A percentile compares a stretch with the other conserved stretches of the same genome.
Conservation (phyloP, 2,113 vertebrate species). For the Numida meleagris region DNA sequence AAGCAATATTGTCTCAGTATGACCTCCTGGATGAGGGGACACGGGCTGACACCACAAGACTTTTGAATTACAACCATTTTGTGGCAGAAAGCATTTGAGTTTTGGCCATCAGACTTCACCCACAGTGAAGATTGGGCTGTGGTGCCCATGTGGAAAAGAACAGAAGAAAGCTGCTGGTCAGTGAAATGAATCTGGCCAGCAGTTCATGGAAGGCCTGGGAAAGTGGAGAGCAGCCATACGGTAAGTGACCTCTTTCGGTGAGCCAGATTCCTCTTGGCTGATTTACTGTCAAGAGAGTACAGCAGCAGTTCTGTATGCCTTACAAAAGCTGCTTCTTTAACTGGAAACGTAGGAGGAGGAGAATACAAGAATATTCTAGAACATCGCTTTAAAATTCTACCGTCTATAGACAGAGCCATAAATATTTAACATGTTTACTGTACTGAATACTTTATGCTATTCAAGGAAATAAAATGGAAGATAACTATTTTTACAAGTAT, state of each 20-base stretch:
- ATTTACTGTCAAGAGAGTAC: background rate
- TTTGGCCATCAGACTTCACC: background rate
- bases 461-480: background rate
- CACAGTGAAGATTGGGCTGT: background rate
- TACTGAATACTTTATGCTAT: background rate
- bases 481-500: background rate
- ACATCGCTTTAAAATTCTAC: background rate
- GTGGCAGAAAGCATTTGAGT: background rate
- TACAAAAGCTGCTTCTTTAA: background rate
- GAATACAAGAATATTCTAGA: background rate
- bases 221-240: rapidly evolving
- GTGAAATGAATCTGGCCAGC: background rate
- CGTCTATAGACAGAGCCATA: background rate
- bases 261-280: background rate
- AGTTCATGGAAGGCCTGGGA: background rate
- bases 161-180: background rate
- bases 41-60: background rate
- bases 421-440: background rate
- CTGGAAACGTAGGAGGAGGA: background rate
- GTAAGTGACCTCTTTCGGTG: background rate
- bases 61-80: background rate
- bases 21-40: background rate
- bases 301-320: background rate
- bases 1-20: background rate
- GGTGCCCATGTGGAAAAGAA: background rate